Conservation (phyloP, 2,113 vertebrate genomes). For the Mionectes macconnelli region DNA sequence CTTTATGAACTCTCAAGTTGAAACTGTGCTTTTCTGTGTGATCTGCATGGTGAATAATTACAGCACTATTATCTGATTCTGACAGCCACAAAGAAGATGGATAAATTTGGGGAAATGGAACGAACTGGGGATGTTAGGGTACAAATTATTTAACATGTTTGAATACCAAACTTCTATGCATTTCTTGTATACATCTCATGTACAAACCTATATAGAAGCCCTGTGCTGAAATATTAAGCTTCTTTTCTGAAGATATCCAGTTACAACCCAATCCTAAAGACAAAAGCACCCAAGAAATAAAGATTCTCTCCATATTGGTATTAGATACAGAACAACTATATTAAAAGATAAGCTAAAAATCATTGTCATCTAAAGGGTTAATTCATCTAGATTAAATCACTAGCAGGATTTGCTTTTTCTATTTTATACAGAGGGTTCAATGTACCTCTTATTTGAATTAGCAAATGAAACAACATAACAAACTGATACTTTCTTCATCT, state of each 20-base stretch:
- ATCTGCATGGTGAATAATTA: background rate
- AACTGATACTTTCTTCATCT: background rate
- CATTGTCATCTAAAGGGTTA: background rate
- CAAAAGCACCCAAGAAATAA: background rate
- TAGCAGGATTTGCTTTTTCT: constrained; percentile 9
- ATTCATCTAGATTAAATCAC: background rate
- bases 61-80: background rate
- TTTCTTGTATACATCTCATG: background rate
- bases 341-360: background rate
- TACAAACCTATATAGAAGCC: background rate
- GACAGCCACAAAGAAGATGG: background rate
- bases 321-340: background rate
- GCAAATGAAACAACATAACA: background rate
- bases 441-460: constrained; percentile 10
- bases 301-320: background rate
- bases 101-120: background rate
- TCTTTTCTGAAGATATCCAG: background rate
- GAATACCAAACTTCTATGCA: background rate
- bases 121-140: background rate
- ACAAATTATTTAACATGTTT: background rate
- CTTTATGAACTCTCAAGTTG: background rate
- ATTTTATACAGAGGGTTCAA: background rate
- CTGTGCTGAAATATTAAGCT: background rate
- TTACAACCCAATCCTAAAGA: background rate
- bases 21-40: background rate